phyloP scores from a whole-genome alignment of 1,140 invertebrate genomes.

The Bombus superbus region DNA sequence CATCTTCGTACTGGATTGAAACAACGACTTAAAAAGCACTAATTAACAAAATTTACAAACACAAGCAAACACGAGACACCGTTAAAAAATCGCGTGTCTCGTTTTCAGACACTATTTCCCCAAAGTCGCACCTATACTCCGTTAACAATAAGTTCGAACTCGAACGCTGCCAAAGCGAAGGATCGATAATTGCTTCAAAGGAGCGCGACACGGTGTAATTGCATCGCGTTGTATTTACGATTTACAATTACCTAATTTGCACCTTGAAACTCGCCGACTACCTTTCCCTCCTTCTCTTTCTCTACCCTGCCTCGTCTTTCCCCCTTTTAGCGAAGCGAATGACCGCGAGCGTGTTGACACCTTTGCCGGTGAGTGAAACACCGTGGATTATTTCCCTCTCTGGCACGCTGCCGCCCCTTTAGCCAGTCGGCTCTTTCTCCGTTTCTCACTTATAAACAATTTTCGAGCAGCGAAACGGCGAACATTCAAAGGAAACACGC shows the following conservation, averaged over 20 bases:
- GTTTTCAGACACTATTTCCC: background rate
- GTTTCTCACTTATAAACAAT: constrained; percentile 50
- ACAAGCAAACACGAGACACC: no score
- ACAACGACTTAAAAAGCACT: background rate
- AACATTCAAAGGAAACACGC: constrained; percentile 48
- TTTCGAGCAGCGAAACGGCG: constrained; percentile 47
- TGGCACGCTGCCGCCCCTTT: background rate
- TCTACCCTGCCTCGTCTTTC: background rate
- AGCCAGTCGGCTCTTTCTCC: background rate
- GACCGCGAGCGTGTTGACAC: constrained; percentile 40
- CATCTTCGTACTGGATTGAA: no score
- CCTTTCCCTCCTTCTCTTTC: background rate
- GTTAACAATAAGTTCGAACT: background rate
- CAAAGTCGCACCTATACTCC: background rate
- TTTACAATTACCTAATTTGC: constrained; percentile 38
- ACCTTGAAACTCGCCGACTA: constrained; percentile 6
- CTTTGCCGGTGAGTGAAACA: constrained; percentile 23
- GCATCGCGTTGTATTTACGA: constrained; percentile 23
- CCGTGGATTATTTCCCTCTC: constrained; percentile 27
- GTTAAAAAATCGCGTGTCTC: background rate
- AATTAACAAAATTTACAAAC: background rate
- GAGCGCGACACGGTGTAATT: constrained; percentile 15
- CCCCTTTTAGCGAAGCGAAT: constrained; percentile 26
- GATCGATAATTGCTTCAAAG: constrained; percentile 34
- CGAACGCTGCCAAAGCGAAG: background rate